Conservation (phyloP, 2,113 vertebrate species). For the Amblyornis subalaris region DNA sequence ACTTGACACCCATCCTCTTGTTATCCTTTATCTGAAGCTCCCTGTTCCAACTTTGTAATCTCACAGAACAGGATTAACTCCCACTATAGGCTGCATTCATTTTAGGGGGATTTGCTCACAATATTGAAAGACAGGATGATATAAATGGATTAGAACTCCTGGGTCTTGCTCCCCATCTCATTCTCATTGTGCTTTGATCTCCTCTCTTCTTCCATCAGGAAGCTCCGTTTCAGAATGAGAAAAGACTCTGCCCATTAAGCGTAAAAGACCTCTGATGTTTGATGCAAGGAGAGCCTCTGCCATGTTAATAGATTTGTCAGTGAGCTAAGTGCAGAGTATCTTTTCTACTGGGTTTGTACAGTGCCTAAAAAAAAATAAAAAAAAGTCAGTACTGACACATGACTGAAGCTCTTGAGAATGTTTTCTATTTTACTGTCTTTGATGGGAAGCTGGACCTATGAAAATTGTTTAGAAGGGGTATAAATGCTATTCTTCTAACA, state of each 20-base stretch:
- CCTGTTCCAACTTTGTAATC: background rate
- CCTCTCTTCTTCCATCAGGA: background rate
- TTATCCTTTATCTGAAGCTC: background rate
- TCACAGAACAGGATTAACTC: constrained; percentile 25
- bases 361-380: background rate
- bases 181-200: constrained; percentile 39
- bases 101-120: constrained; percentile 11
- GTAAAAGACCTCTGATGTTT: background rate
- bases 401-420: background rate
- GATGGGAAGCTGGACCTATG: background rate
- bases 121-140: background rate
- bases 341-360: background rate
- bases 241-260: background rate
- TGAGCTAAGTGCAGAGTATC: background rate
- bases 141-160: constrained; percentile 29
- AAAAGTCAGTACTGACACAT: background rate
- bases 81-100: background rate
- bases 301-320: background rate
- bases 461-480: background rate
- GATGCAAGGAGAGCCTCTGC: background rate
- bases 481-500: background rate
- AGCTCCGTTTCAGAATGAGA: background rate
- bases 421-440: background rate
- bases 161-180: background rate
- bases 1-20: background rate